Conservation (phyloP, 2,797 vertebrate genomes). For the Bradypodion pumilum region DNA sequence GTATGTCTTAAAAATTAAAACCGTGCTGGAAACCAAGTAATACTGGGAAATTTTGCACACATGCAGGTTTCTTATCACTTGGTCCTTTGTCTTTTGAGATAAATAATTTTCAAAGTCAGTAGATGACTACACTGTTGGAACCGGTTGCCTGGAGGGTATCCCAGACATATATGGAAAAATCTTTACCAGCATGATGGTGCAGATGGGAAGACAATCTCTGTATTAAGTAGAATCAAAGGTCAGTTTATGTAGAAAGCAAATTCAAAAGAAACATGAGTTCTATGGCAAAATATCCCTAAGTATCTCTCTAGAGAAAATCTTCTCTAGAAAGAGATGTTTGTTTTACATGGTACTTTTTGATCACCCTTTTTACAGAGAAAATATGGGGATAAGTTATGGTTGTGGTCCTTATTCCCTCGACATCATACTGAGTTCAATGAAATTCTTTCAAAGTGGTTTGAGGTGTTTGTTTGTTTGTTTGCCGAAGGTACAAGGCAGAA, state of each 20-base stretch:
- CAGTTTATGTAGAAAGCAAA: background rate
- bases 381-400: background rate
- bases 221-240: background rate
- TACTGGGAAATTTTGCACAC: no score
- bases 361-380: background rate
- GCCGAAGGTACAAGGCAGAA: background rate
- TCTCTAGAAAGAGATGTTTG: conserved; percentile 7
- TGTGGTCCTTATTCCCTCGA: background rate
- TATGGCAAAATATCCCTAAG: background rate
- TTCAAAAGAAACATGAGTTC: background rate
- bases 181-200: background rate
- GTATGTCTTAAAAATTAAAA: background rate
- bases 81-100: background rate
- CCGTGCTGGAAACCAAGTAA: background rate
- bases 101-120: background rate
- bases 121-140: background rate
- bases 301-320: background rate
- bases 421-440: conserved; percentile 13
- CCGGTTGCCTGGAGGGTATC: background rate
- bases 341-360: background rate
- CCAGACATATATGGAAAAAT: background rate
- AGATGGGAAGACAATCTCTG: background rate
- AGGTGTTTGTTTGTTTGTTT: background rate
- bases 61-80: background rate
- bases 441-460: conserved; percentile 22